Conservation (phyloP, 2,113 vertebrate species). For the Mirounga angustirostris region DNA sequence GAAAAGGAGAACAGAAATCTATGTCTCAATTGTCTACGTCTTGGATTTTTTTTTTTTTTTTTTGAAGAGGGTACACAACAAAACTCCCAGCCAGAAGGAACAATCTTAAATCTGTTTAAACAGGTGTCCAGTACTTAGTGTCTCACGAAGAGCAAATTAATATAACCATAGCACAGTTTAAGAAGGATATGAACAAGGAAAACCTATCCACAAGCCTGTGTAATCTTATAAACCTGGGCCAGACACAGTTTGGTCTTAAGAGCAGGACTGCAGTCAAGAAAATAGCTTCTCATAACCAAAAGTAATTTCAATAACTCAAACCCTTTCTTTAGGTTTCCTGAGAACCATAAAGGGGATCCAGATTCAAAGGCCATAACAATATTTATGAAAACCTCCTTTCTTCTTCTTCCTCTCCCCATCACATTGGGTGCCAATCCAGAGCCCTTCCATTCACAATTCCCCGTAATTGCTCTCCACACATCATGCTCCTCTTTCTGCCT, state of each 20-base stretch:
- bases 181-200: not conserved
- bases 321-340: not conserved
- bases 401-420: not conserved
- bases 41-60: conserved; percentile 57
- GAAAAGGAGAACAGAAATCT: conserved; percentile 77
- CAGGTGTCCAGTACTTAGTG: not conserved
- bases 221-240: not conserved
- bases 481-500: not conserved
- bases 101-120: conserved; percentile 56
- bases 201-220: not conserved
- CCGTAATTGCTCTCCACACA: not conserved
- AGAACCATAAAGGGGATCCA: conserved; percentile 43
- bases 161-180: conserved; percentile 16
- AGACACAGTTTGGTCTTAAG: not conserved
- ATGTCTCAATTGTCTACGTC: conserved; percentile 63
- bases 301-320: not conserved
- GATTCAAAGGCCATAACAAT: conserved; percentile 37
- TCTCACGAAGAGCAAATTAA: not conserved
- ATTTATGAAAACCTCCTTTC: not conserved
- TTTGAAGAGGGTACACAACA: not conserved
- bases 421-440: not conserved
- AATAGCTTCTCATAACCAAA: conserved; percentile 13
- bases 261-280: conserved; percentile 32
- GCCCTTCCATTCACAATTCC: not conserved
- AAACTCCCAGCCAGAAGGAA: conserved; percentile 43